A percentile compares a stretch with the other conserved stretches of the same genome.
These are phyloP conservation scores for Eurosta solidaginis DNA, from an alignment of 1,140 invertebrate genomes.

Conservation along the genomic window DNA sequence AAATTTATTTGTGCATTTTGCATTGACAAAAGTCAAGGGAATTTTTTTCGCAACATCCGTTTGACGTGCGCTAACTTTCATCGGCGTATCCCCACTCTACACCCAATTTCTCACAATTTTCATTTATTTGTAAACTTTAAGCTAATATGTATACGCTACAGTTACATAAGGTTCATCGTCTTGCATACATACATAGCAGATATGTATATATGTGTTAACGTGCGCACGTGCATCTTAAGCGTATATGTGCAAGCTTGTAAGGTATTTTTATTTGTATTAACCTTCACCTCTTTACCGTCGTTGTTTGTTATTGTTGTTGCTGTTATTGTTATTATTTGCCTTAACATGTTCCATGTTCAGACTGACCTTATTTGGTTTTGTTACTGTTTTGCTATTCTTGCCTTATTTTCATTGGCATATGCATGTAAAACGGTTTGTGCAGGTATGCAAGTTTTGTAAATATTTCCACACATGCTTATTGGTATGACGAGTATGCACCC, in stretches of 20 bases:
- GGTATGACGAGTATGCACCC: too few species aligned
- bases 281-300: conserved; percentile 15
- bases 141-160: too few species aligned
- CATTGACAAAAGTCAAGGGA: conserved; percentile 18
- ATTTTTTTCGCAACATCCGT: not conserved
- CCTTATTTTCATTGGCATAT: not conserved
- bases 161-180: too few species aligned
- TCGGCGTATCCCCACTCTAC: not conserved
- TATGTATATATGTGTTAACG: not conserved
- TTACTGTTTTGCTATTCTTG: not conserved
- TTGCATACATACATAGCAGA: not conserved
- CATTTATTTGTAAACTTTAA: too few species aligned
- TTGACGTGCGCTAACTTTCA: not conserved
- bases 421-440: not conserved
- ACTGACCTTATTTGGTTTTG: not conserved
- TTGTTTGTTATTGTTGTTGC: too few species aligned
- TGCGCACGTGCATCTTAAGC: not conserved
- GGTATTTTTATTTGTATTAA: not conserved
- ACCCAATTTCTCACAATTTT: too few species aligned
- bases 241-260: not conserved
- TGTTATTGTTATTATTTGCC: too few species aligned
- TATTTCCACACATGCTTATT: not conserved
- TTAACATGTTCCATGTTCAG: not conserved
- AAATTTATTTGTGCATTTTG: conserved; percentile 11
- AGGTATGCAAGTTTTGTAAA: not conserved